Base-by-base conservation (phyloP, 1,140 invertebrate genomes). In the Rhyzopertha dominica region DNA sequence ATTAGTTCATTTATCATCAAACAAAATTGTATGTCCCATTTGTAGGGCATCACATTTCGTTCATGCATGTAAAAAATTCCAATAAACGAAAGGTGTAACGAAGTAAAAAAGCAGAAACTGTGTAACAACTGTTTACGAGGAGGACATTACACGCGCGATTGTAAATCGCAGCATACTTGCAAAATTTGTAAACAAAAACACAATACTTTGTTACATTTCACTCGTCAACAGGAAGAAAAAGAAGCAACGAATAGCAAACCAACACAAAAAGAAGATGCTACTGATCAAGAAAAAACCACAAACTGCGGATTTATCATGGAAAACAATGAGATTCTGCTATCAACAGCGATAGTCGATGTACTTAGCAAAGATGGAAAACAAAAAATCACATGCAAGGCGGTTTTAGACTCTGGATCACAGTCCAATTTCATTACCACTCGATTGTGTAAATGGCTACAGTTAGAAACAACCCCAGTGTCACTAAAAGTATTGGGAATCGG, bases 101-200 rank as follows among this genome's bases (percentile, higher is more conserved):
- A 14, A 24, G 20, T 44, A 20, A 36, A 44, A 18, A 8, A n/a
- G 18, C 18, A 36, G 13, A 36, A 44, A 36, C 28, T 44, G 16
- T 44, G 42, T 28, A 10, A 17, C 13, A 44, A 44, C 37, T 44
- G 42, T 17, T 26, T 44, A 10, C 35, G 22, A 28, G 13, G n/a
- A 13, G 28, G 28, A 25, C 42, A 36, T 37, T 7, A 10, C 4
- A 12, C 26, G 16, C 5, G 17, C 12, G 7, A 43, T 12, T 43
- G 41, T 23, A 17, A 18, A 20, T 17, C 1, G 9, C n/a, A 12
- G n/a, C 12, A 19, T 10, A 34, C 29, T 34, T 10, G 22, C 3
- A 14, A 43, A 22, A n/a, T n/a, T n/a, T 43, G 41, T 22, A 31
- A 25, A 4, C 13, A 26, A 28, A 28, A 26, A 5, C 38, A 40